phyloP scores from a whole-genome alignment of 2,797 vertebrate genomes.

The Hypotaenidia okinawae region DNA sequence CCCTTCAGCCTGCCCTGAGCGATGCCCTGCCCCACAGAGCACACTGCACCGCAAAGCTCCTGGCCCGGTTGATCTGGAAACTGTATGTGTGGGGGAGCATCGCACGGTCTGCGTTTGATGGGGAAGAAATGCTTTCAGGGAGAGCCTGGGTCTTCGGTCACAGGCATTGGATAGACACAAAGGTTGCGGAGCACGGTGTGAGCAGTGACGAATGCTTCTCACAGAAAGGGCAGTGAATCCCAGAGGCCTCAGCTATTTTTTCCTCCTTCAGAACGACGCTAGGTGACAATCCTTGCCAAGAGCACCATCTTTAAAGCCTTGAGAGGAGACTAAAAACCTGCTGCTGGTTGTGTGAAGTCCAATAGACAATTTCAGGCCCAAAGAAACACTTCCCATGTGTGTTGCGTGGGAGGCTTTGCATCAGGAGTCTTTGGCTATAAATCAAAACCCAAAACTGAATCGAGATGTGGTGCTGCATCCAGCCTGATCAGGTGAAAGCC shows the following conservation, averaged over 20 bases:
- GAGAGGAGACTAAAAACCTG: background rate
- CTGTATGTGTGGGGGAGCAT: accelerated
- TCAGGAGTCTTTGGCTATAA: background rate
- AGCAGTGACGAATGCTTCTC: background rate
- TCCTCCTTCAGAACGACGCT: background rate
- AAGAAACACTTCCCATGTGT: background rate
- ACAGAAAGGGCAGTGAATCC: background rate
- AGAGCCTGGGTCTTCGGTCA: background rate
- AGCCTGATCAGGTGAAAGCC: background rate
- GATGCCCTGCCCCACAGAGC: accelerated
- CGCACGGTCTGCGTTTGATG: background rate
- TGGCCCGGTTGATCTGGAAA: background rate
- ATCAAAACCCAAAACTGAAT: background rate
- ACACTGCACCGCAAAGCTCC: background rate
- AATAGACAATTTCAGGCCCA: background rate
- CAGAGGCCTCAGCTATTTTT: background rate
- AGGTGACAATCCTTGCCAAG: background rate
- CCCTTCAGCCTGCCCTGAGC: background rate
- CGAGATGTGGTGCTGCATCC: background rate
- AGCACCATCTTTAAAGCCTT: background rate
- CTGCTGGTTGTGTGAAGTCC: background rate
- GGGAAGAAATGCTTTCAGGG: background rate
- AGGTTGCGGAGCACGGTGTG: background rate
- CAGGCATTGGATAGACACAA: background rate
- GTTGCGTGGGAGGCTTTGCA: background rate